These are phyloP conservation scores for Cichlasoma orientale DNA, from an alignment of 2,797 vertebrate genomes.

Conservation along the genomic window DNA sequence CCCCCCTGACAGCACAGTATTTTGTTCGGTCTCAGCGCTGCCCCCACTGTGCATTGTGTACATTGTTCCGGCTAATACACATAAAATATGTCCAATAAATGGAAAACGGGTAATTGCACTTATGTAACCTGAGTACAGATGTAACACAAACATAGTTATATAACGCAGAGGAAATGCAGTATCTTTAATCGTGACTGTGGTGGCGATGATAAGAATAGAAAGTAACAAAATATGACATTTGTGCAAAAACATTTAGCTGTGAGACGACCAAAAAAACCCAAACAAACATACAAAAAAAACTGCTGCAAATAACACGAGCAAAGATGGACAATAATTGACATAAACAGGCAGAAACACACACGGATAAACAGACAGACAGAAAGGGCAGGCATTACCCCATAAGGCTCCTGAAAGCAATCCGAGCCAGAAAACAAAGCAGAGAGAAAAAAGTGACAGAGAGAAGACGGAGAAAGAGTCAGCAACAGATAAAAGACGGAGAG, in stretches of 20 bases:
- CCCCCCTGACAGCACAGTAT: background rate
- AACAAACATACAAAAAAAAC: background rate
- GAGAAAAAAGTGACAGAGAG: conserved; percentile 39
- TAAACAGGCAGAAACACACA: conserved; percentile 27
- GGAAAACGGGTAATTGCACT: conserved; percentile 43
- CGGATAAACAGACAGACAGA: conserved; percentile 43
- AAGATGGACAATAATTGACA: conserved; percentile 42
- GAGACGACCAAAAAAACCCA: conserved; percentile 10
- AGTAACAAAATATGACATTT: conserved; percentile 65
- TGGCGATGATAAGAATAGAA: conserved; percentile 43
- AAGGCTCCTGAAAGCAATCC: conserved; percentile 94
- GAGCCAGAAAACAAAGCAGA: conserved; percentile 74
- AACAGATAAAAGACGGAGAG: conserved; percentile 57
- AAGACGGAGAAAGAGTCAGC: conserved; percentile 56
- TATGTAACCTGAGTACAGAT: conserved; percentile 48
- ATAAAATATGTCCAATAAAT: conserved; percentile 11
- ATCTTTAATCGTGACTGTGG: conserved; percentile 44
- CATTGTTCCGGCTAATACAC: conserved; percentile 1
- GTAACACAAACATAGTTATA: conserved; percentile 44
- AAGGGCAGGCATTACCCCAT: conserved; percentile 90
- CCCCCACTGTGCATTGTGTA: background rate
- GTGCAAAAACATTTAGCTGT: conserved; percentile 30
- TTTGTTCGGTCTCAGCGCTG: background rate
- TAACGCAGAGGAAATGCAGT: conserved; percentile 65
- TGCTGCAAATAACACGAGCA: conserved; percentile 30